Base-by-base conservation (phyloP, 2,113 vertebrate genomes). In the Sinocyclocheilus grahami region DNA sequence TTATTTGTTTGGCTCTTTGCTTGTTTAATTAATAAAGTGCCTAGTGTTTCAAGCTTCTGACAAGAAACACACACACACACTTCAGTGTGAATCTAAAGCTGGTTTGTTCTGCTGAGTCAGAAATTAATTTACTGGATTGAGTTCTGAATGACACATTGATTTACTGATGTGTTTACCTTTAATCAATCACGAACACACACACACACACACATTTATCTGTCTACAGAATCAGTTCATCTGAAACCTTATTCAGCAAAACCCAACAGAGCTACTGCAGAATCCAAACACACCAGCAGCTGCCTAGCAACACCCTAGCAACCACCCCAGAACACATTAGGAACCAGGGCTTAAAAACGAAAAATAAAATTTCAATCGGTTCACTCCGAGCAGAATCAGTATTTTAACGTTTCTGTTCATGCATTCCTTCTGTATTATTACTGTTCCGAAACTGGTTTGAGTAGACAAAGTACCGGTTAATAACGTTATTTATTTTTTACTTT, bases 81-180 rank as follows among this genome's bases (percentile, higher is more conserved):
- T 46, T 76, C n/a, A 48, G 4, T 53, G 62, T 53, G 30, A 71
- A 53, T 71, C 81, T 83, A 10, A 51, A 12, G 2, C 42, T 30
- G 42, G 63, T 4, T 71, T 33, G 46, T 83, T 71, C 46, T 83
- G 81, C 81, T 55, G 81, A 83, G 81, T 72, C 46, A 83, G 46
- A 83, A 27, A 83, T 55, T 33, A 3, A 83, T 83, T 83, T 83
- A 53, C 81, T 72, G 27, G 65, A 83, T 83, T 69, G 18, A 30
- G 20, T 48, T 24, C 6, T 9, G 33, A 80, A 55, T 79, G 77
- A 65, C 60, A 63, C 55, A 14, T n/a, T 72, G 81, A 83, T 83
- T 69, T 16, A 83, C 24, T 37, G 79, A 42, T 77, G n/a, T 51
- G 51, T 77, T 77, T 77, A 27, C 24, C 75, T 77, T 18, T 46